Evolutionary conservation across 2,888 invertebrate genomes (phyloP), one percentile per base, ranked within the genome.

Genomic region (Parelbella ahira): DNA sequence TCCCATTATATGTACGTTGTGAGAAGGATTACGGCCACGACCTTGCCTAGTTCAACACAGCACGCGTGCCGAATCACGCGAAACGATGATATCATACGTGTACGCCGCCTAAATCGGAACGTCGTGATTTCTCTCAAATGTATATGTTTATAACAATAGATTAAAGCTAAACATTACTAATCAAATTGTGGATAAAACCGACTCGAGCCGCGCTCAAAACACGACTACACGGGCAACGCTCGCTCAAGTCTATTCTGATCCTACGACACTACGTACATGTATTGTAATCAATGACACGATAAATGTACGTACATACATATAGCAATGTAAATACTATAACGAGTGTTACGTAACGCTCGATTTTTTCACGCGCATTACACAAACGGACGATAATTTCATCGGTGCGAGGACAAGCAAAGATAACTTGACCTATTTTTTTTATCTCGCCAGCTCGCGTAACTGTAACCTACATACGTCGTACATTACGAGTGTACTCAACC

Each of bases 401-500:
- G 76, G 53, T 65, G 63, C 84, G 87, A 87, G 87, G 87, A 86
- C 87, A 72, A 66, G 63, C 66, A 57, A 80, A 84, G 87, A 87
- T 86, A 83, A 83, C 86, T 87, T 87, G 87, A 86, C 87, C 87
- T 68, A 87, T 87, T 82, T 87, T 82, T 82, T 87, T 86, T 87
- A 86, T 84, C 83, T 82, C 68, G 48, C 62, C 61, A 69, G 63
- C 70, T 69, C 69, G 66, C 70, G 74, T 72, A 68, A 75, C 72
- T 79, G 64, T 83, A 86, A 84, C 87, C 86, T 70, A 87, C 72
- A 71, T 84, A 62, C 54, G 61, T 44, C 58, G 56, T 36, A 56
- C 75, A 74, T n/a, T 71, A 72, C 78, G 74, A 68, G 68, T 62
- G 56, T 61, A 50, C 57, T 61, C 45, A 51, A 63, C 66, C 63